Evolutionary conservation across 2,113 vertebrate genomes (phyloP).

Genomic region (Clarias magur): DNA sequence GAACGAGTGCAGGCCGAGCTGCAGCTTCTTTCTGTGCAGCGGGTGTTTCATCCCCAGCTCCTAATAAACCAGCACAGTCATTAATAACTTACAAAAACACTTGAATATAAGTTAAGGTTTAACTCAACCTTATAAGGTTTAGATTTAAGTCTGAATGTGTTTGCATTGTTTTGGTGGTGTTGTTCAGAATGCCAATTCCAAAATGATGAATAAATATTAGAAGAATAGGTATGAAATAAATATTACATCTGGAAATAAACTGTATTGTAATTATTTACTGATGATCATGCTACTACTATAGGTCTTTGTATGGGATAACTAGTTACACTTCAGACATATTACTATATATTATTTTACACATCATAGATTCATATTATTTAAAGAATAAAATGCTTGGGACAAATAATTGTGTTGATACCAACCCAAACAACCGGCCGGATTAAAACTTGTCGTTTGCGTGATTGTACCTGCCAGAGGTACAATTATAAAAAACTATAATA

Average conservation of each 20-base stretch:
- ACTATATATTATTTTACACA: not conserved
- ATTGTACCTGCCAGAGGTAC: not conserved
- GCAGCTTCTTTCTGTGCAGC: conserved; percentile 93
- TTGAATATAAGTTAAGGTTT: not conserved
- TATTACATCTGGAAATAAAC: not conserved
- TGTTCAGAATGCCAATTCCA: not conserved
- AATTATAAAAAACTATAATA: not conserved
- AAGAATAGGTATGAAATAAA: not conserved
- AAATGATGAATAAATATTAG: not conserved
- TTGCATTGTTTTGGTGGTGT: not conserved
- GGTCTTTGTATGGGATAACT: not conserved
- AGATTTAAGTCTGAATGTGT: not conserved
- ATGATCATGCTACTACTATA: not conserved
- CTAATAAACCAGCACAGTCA: conserved; percentile 63
- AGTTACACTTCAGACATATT: not conserved
- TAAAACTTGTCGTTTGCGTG: not conserved
- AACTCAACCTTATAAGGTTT: too few species aligned
- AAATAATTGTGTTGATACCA: not conserved
- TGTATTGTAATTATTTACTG: not conserved
- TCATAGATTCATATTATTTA: not conserved
- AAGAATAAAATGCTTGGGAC: not conserved
- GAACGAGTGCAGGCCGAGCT: conserved; percentile 83
- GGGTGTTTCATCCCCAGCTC: conserved; percentile 93
- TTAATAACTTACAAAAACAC: not conserved
- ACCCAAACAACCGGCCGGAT: not conserved